Evolutionary conservation across 1,140 invertebrate genomes (phyloP).

Genomic region (Megalonaias nervosa): DNA sequence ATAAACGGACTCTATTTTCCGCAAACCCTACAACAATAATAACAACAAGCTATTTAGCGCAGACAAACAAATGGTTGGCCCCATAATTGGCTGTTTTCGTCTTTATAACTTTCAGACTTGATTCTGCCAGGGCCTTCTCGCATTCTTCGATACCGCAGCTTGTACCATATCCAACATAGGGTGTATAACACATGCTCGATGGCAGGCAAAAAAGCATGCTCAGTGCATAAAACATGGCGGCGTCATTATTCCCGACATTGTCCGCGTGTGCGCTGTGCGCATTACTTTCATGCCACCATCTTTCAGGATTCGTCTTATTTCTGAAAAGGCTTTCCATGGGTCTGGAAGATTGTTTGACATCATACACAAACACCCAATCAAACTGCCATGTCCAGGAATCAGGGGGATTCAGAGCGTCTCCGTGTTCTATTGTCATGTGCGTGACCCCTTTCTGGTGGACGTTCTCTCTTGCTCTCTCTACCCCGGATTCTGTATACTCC

Average conservation of each 20-base stretch:
- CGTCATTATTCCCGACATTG: neutral
- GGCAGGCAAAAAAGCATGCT: conserved; percentile 1
- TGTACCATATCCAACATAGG: neutral
- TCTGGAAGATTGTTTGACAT: conserved; percentile 11
- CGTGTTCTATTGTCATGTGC: neutral
- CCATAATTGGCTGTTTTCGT: too few relatives aligned
- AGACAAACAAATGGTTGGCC: too few relatives aligned
- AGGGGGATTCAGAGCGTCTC: neutral
- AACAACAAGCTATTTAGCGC: too few relatives aligned
- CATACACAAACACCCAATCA: conserved; percentile 8
- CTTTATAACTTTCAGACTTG: neutral
- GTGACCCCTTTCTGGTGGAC: neutral
- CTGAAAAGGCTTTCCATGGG: conserved; percentile 1
- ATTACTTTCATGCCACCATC: neutral
- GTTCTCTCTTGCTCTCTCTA: neutral
- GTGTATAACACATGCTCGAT: neutral
- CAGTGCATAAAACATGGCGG: neutral
- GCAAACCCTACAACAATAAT: too few relatives aligned
- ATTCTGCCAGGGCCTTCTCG: neutral
- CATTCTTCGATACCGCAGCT: neutral
- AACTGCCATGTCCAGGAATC: neutral
- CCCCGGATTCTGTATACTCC: neutral
- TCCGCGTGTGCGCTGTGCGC: neutral
- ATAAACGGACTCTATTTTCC: too few relatives aligned
- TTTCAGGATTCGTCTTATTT: conserved; percentile 10